Conservation (phyloP, 2,797 vertebrate species). For the Columba guinea region DNA sequence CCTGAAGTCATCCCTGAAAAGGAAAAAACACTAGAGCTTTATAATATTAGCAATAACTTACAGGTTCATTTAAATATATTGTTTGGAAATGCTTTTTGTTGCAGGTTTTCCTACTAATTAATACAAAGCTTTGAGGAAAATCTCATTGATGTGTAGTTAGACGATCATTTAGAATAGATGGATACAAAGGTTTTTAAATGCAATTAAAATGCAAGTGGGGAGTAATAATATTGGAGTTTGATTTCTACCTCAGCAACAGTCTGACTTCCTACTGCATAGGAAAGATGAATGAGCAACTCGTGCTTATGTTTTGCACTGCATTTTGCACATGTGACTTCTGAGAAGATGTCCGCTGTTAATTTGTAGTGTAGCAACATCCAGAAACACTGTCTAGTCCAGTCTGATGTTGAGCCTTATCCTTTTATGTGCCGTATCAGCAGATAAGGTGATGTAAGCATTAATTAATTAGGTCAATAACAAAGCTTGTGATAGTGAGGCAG, state of each 20-base stretch:
- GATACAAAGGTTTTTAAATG: not conserved
- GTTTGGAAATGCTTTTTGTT: not conserved
- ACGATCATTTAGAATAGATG: not conserved
- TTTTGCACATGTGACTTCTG: not conserved
- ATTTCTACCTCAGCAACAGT: not conserved
- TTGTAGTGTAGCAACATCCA: not conserved
- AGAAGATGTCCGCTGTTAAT: not conserved
- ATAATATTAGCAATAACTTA: not conserved
- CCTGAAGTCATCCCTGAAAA: not conserved
- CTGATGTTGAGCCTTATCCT: not conserved
- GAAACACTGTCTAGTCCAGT: not conserved
- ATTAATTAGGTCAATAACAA: not conserved
- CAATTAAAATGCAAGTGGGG: not conserved
- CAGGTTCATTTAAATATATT: not conserved
- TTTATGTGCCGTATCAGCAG: not conserved
- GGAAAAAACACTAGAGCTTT: not conserved
- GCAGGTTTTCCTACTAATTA: not conserved
- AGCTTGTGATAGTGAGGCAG: not conserved
- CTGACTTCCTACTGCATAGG: not conserved
- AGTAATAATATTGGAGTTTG: not conserved
- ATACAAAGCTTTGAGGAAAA: not conserved
- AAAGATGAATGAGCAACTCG: not conserved
- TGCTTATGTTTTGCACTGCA: not conserved
- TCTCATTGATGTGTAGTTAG: not conserved
- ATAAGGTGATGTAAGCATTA: not conserved